Percentiles rank a stretch among this genome's conserved stretches.
Evolutionary conservation across 1,140 invertebrate genomes (phyloP).

Genomic region (Trichonephila clavata): DNA sequence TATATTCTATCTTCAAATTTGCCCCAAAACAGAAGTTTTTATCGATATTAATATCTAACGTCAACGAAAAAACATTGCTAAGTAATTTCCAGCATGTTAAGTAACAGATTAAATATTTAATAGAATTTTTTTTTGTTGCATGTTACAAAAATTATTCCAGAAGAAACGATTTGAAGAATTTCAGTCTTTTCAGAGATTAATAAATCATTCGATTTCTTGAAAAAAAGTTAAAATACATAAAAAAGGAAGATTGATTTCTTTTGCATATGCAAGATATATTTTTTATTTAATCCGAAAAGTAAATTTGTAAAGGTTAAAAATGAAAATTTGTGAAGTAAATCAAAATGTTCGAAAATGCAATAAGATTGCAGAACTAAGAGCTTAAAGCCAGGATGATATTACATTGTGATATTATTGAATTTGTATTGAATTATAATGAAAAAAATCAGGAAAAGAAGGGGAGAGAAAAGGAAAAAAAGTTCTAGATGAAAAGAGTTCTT

Average conservation of each 20-base stretch:
- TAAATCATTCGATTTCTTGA: background rate
- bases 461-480: background rate
- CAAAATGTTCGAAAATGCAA: background rate
- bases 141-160: too few relatives aligned
- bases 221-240: background rate
- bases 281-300: background rate
- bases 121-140: too few relatives aligned
- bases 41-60: too few relatives aligned
- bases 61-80: too few relatives aligned
- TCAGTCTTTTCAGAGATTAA: background rate
- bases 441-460: background rate
- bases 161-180: background rate
- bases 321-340: constrained; percentile 1
- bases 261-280: background rate
- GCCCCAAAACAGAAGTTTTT: too few relatives aligned
- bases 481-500: constrained; percentile 28
- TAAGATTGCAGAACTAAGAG: background rate
- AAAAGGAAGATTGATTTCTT: background rate
- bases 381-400: background rate
- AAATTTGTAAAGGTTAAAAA: constrained; percentile 8
- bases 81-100: too few relatives aligned
- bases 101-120: too few relatives aligned
- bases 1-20: too few relatives aligned
- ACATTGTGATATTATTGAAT: background rate
- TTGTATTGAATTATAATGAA: constrained; percentile 6